Conservation (phyloP, 37 sponge, comb jelly and placozoan species). For the Cladorhizidae sp. region DNA sequence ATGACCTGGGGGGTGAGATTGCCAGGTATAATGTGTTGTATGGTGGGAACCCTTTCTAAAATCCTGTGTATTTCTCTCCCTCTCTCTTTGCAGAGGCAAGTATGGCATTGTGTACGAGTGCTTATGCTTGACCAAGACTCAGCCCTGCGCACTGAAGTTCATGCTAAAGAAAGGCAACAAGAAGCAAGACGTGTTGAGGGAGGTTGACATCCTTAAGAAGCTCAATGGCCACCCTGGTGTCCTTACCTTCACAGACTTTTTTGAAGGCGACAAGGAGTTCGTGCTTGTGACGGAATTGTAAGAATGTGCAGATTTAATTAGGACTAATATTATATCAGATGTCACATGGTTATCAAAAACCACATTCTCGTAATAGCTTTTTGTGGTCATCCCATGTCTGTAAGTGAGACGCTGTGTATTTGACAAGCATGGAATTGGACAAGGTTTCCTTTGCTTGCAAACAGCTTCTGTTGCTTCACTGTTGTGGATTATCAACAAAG, state of each 20-base stretch:
- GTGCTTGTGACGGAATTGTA: constrained; percentile 77
- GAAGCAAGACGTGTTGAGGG: constrained; percentile 66
- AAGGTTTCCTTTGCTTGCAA: too few relatives aligned
- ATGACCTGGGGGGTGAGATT: neutral
- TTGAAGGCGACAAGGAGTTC: constrained; percentile 37
- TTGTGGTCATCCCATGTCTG: too few relatives aligned
- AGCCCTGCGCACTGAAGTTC: constrained; percentile 57
- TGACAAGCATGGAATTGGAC: too few relatives aligned
- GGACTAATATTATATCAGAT: too few relatives aligned
- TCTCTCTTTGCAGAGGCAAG: constrained; percentile 51
- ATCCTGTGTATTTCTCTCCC: neutral
- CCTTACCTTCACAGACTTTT: constrained; percentile 30
- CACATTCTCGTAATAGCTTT: too few relatives aligned
- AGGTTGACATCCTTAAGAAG: constrained; percentile 62
- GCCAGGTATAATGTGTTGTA: neutral
- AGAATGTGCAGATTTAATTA: too few relatives aligned
- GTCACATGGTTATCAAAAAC: too few relatives aligned
- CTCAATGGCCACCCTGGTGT: constrained; percentile 49
- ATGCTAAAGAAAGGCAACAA: constrained; percentile 62
- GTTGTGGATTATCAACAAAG: too few relatives aligned
- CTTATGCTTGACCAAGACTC: neutral
- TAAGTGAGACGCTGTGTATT: too few relatives aligned
- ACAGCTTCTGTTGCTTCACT: too few relatives aligned
- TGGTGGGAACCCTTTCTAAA: too few relatives aligned
- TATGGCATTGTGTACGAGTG: constrained; percentile 75